Base-by-base conservation (phyloP, 2,113 vertebrate genomes). In the Diphyllodes magnificus region DNA sequence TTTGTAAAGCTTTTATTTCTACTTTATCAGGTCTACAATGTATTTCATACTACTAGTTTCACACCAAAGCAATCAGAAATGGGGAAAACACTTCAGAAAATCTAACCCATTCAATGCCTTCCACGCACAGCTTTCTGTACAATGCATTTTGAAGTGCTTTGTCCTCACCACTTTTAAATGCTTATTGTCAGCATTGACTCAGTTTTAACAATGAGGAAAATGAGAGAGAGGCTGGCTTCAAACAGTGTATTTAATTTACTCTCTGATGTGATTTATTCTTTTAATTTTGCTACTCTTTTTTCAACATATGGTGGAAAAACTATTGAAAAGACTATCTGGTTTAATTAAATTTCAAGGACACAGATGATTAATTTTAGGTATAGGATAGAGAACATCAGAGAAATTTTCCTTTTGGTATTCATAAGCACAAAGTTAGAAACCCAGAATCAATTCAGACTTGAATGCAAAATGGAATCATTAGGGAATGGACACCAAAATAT, bases 311-410 rank as follows among this genome's bases (percentile, higher is more conserved):
- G 64, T 81, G 25, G 91, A 68, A 87, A 95, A 93, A 91, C 24
- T 17, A 75, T 83, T 95, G 81, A 95, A 97, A 91, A 95, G n/a
- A 90, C 92, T 82, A 93, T 87, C 76, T 92, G 70, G 63, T 93
- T 96, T 96, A 95, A 54, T 96, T 97, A 95, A 96, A 92, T 95
- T 92, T 94, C 76, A 96, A 95, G 93, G 88, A 64, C 86, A 88
- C 24, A 72, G 61, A 13, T 95, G 60, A 97, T 94, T 73, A 78
- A 91, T 93, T 82, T 65, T 73, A 76, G 35, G 63, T 79, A 88
- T 89, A 82, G 45, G 27, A 60, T 78, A 86, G 92, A 94, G 92
- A 94, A 92, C 35, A 94, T 94, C 56, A 87, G 80, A 85, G 76
- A 50, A 37, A 39, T 68, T 95, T 96, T 87, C 45, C n/a, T 90